Conservation (phyloP, 2,113 vertebrate species). For the Eonycteris spelaea region DNA sequence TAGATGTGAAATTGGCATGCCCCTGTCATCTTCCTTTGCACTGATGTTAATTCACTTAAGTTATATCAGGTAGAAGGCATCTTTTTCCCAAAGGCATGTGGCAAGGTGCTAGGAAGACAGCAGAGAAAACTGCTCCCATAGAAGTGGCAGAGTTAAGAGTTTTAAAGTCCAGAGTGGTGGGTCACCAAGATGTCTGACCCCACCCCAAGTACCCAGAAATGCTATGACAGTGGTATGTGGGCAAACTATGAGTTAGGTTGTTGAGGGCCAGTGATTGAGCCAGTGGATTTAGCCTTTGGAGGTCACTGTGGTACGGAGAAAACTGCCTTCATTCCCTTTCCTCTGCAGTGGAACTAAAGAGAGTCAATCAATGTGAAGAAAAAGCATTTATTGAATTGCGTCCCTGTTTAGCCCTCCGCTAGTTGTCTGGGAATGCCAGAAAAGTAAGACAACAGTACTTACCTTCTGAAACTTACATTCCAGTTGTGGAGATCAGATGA, state of each 20-base stretch:
- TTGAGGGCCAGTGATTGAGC: neutral
- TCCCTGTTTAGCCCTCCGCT: neutral
- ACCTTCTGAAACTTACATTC: neutral
- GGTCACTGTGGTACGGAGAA: neutral
- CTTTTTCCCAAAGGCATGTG: neutral
- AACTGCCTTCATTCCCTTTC: neutral
- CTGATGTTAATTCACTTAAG: neutral
- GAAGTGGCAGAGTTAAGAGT: neutral
- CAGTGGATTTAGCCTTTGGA: neutral
- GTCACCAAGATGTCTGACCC: neutral
- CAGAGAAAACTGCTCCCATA: neutral
- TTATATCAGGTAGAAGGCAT: neutral
- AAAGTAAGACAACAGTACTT: neutral
- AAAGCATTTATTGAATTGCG: neutral
- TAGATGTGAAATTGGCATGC: neutral
- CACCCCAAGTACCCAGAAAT: neutral
- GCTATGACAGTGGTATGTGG: neutral
- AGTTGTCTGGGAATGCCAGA: neutral
- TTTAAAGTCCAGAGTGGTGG: neutral
- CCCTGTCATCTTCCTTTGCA: neutral
- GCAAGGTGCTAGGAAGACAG: neutral
- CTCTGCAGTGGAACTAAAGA: neutral
- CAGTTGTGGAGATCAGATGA: neutral
- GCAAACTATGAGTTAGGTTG: neutral
- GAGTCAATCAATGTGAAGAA: neutral